Conservation (phyloP, 2,888 invertebrate genomes). For the Meiosimyza decipiens region DNA sequence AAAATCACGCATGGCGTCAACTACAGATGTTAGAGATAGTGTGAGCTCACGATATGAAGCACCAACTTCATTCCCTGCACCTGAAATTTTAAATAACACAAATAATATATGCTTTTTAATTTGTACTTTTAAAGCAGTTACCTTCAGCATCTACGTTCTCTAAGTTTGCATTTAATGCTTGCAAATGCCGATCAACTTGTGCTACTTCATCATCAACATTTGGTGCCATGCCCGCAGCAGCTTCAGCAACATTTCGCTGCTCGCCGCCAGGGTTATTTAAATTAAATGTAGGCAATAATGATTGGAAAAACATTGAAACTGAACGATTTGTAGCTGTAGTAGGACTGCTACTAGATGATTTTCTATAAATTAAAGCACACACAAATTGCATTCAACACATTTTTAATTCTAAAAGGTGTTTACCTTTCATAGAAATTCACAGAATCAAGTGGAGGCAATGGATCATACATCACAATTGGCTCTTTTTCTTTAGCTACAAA, state of each 20-base stretch:
- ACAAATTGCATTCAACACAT: not conserved
- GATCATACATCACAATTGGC: conserved; percentile 78
- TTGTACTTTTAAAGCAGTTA: conserved; percentile 13
- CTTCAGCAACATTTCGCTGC: conserved; percentile 43
- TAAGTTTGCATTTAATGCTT: conserved; percentile 53
- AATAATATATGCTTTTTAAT: conserved; percentile 38
- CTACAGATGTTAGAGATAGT: conserved; percentile 74
- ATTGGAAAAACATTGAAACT: conserved; percentile 76
- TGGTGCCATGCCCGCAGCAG: conserved; percentile 40
- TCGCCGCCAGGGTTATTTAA: conserved; percentile 49
- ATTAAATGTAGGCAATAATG: conserved; percentile 77
- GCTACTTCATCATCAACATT: conserved; percentile 51
- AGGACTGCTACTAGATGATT: conserved; percentile 62
- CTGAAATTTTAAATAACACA: conserved; percentile 42
- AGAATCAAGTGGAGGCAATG: conserved; percentile 80
- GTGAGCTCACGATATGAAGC: conserved; percentile 67
- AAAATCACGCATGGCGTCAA: conserved; percentile 80
- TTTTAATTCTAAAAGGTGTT: not conserved
- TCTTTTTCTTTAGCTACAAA: conserved; percentile 64
- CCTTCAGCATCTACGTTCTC: conserved; percentile 50
- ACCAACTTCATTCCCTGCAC: conserved; percentile 62
- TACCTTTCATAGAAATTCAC: conserved; percentile 77
- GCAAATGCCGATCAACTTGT: conserved; percentile 52
- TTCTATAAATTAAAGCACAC: conserved; percentile 47
- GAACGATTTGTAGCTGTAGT: conserved; percentile 60